Evolutionary conservation across 1,140 invertebrate species (phyloP).

Genomic region (Periplaneta americana): DNA sequence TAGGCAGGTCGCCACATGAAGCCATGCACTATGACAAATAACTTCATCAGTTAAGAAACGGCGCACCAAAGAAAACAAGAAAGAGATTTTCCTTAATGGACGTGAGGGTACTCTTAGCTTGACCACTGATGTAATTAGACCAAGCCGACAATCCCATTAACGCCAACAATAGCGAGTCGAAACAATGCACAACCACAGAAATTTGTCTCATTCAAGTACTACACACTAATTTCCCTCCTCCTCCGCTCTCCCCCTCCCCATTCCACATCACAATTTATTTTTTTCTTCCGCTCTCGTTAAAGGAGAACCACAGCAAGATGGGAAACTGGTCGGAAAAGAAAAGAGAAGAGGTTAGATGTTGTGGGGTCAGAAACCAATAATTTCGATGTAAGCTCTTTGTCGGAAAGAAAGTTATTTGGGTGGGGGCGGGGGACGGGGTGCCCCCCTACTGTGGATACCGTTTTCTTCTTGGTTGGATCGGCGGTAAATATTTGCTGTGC

Average conservation of each 20-base stretch:
- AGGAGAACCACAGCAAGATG: neutral
- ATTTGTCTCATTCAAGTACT: neutral
- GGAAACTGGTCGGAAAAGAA: neutral
- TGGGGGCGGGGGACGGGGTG: neutral
- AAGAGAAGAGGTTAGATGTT: neutral
- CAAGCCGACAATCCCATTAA: neutral
- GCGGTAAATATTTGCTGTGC: slow-evolving; percentile 6
- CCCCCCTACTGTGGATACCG: neutral
- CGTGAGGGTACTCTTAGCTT: too few species aligned
- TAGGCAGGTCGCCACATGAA: neutral
- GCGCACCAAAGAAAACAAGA: neutral
- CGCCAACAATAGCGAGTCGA: neutral
- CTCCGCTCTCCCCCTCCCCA: neutral
- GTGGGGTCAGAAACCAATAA: slow-evolving; percentile 1
- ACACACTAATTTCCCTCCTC: neutral
- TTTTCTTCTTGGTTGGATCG: neutral
- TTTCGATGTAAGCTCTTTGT: slow-evolving; percentile 3
- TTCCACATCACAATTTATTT: neutral
- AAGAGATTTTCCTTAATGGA: too few species aligned
- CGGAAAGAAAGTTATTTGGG: neutral
- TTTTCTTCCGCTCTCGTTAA: neutral
- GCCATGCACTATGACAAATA: neutral
- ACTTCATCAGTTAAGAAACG: neutral
- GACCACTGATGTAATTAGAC: neutral
- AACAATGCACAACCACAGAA: neutral